Conservation (phyloP, 2,797 vertebrate genomes). For the Tinamus major region DNA sequence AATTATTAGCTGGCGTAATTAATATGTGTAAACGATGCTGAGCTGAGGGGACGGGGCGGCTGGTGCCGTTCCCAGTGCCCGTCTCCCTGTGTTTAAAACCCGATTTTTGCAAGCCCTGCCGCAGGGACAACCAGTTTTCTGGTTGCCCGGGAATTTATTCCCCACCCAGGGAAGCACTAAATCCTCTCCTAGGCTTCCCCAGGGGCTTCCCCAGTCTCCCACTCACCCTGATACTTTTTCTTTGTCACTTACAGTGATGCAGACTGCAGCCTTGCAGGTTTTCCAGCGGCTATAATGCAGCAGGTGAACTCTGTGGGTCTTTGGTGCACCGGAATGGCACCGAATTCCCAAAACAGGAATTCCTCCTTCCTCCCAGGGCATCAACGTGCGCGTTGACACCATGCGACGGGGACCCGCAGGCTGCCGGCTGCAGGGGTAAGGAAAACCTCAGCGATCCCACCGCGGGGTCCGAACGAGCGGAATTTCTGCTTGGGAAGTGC, state of each 20-base stretch:
- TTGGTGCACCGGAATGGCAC: background rate
- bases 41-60: too few relatives aligned
- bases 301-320: background rate
- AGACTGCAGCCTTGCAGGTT: too few relatives aligned
- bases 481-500: background rate
- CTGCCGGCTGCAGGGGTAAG: background rate
- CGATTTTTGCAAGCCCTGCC: background rate
- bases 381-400: background rate
- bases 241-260: background rate
- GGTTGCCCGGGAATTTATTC: background rate
- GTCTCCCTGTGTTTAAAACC: too few relatives aligned
- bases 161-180: background rate
- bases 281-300: background rate
- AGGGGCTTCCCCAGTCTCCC: background rate
- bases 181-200: background rate
- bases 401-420: background rate
- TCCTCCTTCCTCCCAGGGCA: accelerated
- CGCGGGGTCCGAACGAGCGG: background rate
- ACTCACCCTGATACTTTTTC: background rate
- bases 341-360: background rate
- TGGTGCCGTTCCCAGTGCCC: too few relatives aligned
- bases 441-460: background rate
- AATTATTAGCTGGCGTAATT: too few relatives aligned
- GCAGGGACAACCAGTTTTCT: background rate
- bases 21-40: too few relatives aligned